Conservation (phyloP, 2,797 vertebrate genomes). For the Glossophaga mutica region DNA sequence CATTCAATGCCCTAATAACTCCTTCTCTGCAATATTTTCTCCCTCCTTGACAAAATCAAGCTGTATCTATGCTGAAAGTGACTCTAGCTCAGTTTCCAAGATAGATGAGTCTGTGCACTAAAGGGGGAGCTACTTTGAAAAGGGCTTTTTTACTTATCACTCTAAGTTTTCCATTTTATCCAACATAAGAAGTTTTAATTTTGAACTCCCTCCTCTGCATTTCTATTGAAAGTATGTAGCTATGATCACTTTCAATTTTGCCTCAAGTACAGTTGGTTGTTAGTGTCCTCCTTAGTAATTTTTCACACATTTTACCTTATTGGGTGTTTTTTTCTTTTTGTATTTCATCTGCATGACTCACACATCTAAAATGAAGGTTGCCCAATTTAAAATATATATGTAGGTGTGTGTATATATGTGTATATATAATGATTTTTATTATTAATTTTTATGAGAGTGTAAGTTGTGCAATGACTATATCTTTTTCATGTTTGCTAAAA, state of each 20-base stretch:
- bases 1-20: conserved; percentile 55
- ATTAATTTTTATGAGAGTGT: not conserved
- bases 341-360: not conserved
- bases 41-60: conserved; percentile 44
- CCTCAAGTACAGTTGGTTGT: not conserved
- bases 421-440: not conserved
- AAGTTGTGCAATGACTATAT: not conserved
- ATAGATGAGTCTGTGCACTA: not conserved
- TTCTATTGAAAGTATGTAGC: not conserved
- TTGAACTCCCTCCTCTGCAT: not conserved
- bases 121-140: not conserved
- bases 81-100: conserved; percentile 18
- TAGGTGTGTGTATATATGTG: too few species aligned
- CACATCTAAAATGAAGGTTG: not conserved
- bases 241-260: not conserved
- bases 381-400: not conserved
- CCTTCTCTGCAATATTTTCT: conserved; percentile 40
- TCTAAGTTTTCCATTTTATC: conserved; percentile 23
- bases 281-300: not conserved
- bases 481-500: not conserved
- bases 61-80: conserved; percentile 17
- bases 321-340: not conserved
- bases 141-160: not conserved
- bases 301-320: not conserved
- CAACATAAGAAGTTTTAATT: not conserved